Evolutionary conservation across 1,140 invertebrate genomes (phyloP), one percentile per base, ranked within the genome.

Genomic region (Orussus abietinus): DNA sequence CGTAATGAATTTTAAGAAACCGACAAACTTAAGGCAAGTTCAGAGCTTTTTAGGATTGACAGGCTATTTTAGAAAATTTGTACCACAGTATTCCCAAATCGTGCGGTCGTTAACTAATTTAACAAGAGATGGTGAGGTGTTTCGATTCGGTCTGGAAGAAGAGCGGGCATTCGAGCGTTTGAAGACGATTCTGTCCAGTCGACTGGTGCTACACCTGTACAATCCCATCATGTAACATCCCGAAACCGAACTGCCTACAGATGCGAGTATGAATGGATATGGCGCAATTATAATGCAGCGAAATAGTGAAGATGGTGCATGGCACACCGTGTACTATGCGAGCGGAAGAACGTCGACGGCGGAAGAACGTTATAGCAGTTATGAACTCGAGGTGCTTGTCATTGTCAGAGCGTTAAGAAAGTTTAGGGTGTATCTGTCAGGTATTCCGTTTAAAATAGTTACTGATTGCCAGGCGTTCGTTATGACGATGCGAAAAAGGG

Each of bases 391-490:
- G n/a, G n/a, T n/a, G n/a, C n/a, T n/a, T n/a, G n/a, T n/a, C n/a
- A n/a, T n/a, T n/a, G n/a, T n/a, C n/a, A 58, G 54, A 45, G 55
- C 59, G 1, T 21, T 73, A 0, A 62, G 68, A 30, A 65, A 66
- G 21, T 72, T 72, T 51, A 20, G 63, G n/a, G 19, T 51, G 18
- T 75, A 76, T 32, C 35, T 75, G 0, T 41, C 62, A 14, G 70
- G 62, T 4, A 61, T 59, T 19, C 4, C 47, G 1, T 69, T 72
- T 30, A 64, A 57, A 20, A 46, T 72, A 3, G 40, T 70, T n/a
- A 67, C 55, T 0, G 62, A 66, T 38, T 66, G 62, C 29, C 33
- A 35, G 26, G 69, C 69, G 9, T 62, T 73, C 20, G 40, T 55
- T 28, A 42, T 38, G 21, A 57, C 56, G 1, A 49, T 63, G 42